Evolutionary conservation across 2,888 invertebrate genomes (phyloP), one percentile per base, ranked within the genome.

Genomic region (Endomychus coccineus): DNA sequence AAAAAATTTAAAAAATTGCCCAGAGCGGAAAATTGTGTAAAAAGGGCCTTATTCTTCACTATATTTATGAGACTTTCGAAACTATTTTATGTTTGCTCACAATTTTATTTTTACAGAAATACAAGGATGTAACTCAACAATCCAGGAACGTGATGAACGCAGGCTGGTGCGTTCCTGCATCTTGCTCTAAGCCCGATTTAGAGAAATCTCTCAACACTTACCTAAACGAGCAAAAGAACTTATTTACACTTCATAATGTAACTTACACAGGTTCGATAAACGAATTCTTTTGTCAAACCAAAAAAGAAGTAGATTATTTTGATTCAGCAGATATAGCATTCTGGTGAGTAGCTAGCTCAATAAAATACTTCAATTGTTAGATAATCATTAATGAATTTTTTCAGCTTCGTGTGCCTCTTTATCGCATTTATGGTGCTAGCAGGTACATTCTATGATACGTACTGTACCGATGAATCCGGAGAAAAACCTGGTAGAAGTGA

Each of bases 91-190:
- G n/a, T n/a, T n/a, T n/a, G n/a, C n/a, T n/a, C n/a, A n/a, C n/a
- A n/a, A n/a, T 25, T 15, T 32, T 22, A 9, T 13, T 38, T 31
- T 51, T 54, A 25, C 41, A 59, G 59, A 50, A 49, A 46, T 54
- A 51, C 10, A 34, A 51, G 22, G 64, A 64, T 43, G 46, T 46
- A 28, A 59, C 62, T 1, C 54, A 62, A 39, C 55, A 59, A 44
- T 44, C 55, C 2, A 45, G 64, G 44, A 55, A 64, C 43, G 44
- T 51, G 1, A 49, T 58, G 3, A 51, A 60, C 34, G 35, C 61
- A 25, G 66, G 60, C 9, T 60, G 64, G 59, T 66, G 66, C 33
- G 42, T 62, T 15, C 65, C 66, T 11, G 56, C 63, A 5, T 60
- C 64, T 3, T 66, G 66, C 43, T 46, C 58, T 3, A 30, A 46